phyloP scores from a whole-genome alignment of 1,140 invertebrate species.

The Drosophila tsacasi region DNA sequence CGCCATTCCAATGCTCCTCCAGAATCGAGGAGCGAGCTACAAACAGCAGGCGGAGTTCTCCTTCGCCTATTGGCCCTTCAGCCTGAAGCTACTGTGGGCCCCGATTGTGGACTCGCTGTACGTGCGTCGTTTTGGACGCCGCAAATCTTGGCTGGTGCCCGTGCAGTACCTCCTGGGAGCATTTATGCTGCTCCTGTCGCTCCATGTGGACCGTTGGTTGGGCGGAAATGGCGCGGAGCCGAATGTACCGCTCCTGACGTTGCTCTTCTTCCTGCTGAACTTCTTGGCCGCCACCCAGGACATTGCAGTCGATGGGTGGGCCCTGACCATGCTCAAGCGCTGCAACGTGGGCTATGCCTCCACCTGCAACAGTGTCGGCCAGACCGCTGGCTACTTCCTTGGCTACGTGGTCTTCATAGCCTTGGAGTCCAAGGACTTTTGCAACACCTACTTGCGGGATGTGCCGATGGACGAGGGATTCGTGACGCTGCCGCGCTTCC shows the following conservation, averaged over 20 bases:
- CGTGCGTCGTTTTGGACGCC: constrained; percentile 92
- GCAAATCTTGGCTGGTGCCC: constrained; percentile 98
- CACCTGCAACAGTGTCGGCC: constrained; percentile 99
- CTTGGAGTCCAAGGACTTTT: constrained; percentile 98
- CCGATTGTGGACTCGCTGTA: constrained; percentile 98
- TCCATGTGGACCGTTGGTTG: constrained; percentile 90
- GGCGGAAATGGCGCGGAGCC: constrained; percentile 89
- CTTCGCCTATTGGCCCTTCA: constrained; percentile 99
- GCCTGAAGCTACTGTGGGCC: constrained; percentile 98
- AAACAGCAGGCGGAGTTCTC: constrained; percentile 99
- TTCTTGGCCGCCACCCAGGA: constrained; percentile 99
- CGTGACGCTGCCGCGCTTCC: constrained; percentile 95
- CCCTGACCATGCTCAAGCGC: constrained; percentile 98
- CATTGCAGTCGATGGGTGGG: constrained; percentile 99
- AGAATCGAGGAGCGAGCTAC: constrained; percentile 95
- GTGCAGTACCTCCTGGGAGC: constrained; percentile 94
- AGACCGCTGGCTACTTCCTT: constrained; percentile 98
- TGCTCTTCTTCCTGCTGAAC: constrained; percentile 96
- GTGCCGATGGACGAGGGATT: constrained; percentile 90
- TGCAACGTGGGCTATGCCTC: constrained; percentile 99
- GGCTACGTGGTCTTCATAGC: constrained; percentile 99
- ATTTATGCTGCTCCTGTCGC: constrained; percentile 94
- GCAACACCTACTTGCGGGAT: constrained; percentile 95
- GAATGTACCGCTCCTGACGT: constrained; percentile 92
- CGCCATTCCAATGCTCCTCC: constrained; percentile 97